Percentiles rank a stretch among this genome's conserved stretches.
Evolutionary conservation across 1,140 invertebrate genomes (phyloP).

Genomic region (Drosophila kanapiae): DNA sequence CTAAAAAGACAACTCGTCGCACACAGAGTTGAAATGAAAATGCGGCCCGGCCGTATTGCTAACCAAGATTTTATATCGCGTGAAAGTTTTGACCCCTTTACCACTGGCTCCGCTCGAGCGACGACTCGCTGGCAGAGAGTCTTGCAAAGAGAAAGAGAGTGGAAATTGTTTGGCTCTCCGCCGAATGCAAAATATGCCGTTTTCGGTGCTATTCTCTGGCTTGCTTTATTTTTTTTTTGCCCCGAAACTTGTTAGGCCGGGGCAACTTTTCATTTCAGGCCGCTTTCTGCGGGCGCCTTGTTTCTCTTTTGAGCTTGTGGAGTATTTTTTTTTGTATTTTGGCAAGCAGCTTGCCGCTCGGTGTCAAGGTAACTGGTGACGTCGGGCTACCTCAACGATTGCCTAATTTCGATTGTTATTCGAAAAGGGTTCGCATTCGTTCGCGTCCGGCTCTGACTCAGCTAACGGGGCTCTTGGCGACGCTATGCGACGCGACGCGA

Average conservation of each 20-base stretch:
- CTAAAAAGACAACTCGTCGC: slow-evolving; percentile 70
- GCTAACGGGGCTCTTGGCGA: slow-evolving; percentile 48
- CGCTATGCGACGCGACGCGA: not conserved
- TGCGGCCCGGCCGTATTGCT: slow-evolving; percentile 76
- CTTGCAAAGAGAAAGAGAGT: slow-evolving; percentile 25
- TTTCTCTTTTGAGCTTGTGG: slow-evolving; percentile 45
- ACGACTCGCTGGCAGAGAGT: slow-evolving; percentile 37
- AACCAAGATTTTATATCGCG: slow-evolving; percentile 85
- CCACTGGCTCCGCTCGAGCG: slow-evolving; percentile 67
- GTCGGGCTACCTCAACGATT: slow-evolving; percentile 68
- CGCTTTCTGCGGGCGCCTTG: slow-evolving; percentile 70
- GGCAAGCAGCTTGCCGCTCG: slow-evolving; percentile 33
- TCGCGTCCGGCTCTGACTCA: slow-evolving; percentile 65
- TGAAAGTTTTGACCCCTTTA: slow-evolving; percentile 85
- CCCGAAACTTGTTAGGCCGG: slow-evolving; percentile 41
- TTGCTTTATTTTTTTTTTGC: not conserved
- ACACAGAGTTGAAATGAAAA: slow-evolving; percentile 82
- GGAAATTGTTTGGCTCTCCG: slow-evolving; percentile 17
- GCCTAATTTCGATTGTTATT: slow-evolving; percentile 81
- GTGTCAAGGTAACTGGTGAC: slow-evolving; percentile 83
- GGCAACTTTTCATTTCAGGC: slow-evolving; percentile 80
- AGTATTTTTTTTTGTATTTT: slow-evolving; percentile 46
- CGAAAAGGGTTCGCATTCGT: slow-evolving; percentile 63
- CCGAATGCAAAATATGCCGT: slow-evolving; percentile 76
- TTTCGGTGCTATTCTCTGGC: slow-evolving; percentile 57